Conservation (phyloP, 2,797 vertebrate species). For the Myripristis jacobus region DNA sequence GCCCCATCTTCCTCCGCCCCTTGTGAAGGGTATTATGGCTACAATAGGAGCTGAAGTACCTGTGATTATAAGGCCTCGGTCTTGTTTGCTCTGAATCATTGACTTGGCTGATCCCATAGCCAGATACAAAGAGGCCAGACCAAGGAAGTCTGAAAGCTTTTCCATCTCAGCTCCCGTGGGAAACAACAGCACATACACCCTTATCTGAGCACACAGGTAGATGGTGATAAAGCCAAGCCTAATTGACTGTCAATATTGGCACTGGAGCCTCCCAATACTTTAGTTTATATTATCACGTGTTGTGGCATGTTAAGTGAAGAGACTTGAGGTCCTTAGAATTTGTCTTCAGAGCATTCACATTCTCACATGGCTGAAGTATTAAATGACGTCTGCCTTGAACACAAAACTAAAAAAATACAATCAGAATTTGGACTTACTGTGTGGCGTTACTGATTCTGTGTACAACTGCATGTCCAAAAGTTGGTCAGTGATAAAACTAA, state of each 20-base stretch:
- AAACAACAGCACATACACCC: conserved; percentile 39
- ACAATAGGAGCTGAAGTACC: conserved; percentile 54
- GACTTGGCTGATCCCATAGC: conserved; percentile 55
- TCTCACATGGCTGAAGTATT: background rate
- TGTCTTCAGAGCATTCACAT: background rate
- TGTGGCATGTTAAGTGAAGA: background rate
- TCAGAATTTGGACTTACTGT: too few relatives aligned
- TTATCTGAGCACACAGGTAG: conserved; percentile 46
- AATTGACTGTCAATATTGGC: conserved; percentile 12
- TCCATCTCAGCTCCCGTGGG: conserved; percentile 50
- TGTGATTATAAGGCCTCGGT: conserved; percentile 47
- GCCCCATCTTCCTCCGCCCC: conserved; percentile 19
- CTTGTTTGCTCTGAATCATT: conserved; percentile 71
- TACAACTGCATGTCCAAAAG: too few relatives aligned
- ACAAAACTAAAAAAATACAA: too few relatives aligned
- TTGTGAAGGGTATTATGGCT: conserved; percentile 48
- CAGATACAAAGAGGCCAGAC: conserved; percentile 49
- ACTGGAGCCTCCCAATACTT: background rate
- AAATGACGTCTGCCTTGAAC: too few relatives aligned
- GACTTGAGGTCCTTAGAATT: background rate
- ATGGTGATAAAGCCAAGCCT: conserved; percentile 40
- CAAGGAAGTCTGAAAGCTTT: conserved; percentile 32
- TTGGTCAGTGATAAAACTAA: conserved; percentile 5
- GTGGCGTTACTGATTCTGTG: background rate
- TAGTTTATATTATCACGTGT: conserved; percentile 5